phyloP scores from a whole-genome alignment of 2,113 vertebrate species.

The Clarias magur region DNA sequence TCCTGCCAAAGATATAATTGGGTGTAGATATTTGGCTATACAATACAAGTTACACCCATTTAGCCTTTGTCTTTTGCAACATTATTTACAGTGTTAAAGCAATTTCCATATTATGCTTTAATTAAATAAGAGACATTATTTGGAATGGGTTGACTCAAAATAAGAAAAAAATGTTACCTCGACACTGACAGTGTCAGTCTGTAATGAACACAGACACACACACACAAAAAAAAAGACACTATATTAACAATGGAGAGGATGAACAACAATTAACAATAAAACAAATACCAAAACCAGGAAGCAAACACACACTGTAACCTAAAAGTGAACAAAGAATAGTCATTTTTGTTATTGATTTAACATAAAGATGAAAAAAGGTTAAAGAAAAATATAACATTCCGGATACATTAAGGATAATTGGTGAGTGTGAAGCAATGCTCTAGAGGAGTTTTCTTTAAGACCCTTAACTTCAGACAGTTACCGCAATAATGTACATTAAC shows the following conservation, averaged over 20 bases:
- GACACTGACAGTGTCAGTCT: background rate
- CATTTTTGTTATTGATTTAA: background rate
- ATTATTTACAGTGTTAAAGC: background rate
- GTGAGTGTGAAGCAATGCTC: background rate
- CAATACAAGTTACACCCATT: background rate
- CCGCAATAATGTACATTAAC: background rate
- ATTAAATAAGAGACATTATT: background rate
- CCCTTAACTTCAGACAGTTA: background rate
- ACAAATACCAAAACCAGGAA: no score
- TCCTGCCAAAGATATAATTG: slow-evolving; percentile 2
- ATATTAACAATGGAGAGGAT: no score
- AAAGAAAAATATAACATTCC: background rate
- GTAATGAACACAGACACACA: no score
- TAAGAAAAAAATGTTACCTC: background rate
- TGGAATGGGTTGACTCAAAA: background rate
- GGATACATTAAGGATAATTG: background rate
- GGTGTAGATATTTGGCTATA: slow-evolving; percentile 12
- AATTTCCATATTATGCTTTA: background rate
- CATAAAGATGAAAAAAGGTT: background rate
- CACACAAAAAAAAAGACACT: no score
- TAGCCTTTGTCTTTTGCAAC: background rate
- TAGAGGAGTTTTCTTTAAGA: background rate
- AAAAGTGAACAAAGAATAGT: no score
- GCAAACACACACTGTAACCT: no score
- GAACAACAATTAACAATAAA: no score